Conservation (phyloP, 1,140 invertebrate genomes). For the Drosophila ohnishii region DNA sequence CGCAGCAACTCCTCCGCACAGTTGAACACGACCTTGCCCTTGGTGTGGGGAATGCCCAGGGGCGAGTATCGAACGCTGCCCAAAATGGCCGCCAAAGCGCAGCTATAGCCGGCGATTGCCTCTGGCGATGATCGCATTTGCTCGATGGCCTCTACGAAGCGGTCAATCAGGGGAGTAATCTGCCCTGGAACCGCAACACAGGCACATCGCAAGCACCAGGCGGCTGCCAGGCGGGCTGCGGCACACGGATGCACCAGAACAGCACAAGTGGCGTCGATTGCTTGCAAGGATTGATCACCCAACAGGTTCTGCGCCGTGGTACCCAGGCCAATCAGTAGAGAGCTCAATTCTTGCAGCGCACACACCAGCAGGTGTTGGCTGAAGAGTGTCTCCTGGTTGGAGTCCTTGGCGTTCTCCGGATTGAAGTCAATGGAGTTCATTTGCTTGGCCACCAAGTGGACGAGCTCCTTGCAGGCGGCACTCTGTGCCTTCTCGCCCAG, state of each 20-base stretch:
- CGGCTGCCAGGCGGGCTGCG: conserved; percentile 94
- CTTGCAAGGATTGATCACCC: conserved; percentile 91
- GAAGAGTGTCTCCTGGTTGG: conserved; percentile 94
- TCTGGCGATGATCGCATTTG: conserved; percentile 95
- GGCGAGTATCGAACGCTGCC: conserved; percentile 95
- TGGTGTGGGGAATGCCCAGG: conserved; percentile 97
- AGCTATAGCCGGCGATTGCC: conserved; percentile 96
- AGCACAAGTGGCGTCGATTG: conserved; percentile 85
- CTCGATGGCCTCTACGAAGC: conserved; percentile 93
- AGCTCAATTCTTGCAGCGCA: conserved; percentile 95
- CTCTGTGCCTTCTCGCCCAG: conserved; percentile 98
- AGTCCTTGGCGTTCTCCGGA: conserved; percentile 94
- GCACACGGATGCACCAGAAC: conserved; percentile 95
- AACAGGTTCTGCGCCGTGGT: conserved; percentile 95
- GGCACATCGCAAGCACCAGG: conserved; percentile 96
- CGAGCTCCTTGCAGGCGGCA: conserved; percentile 96
- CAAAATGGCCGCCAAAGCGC: conserved; percentile 95
- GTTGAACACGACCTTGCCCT: conserved; percentile 98
- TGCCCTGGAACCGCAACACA: conserved; percentile 96
- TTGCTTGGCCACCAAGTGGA: conserved; percentile 95
- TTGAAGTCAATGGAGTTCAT: conserved; percentile 97
- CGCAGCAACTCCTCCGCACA: conserved; percentile 98
- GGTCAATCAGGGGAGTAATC: conserved; percentile 95
- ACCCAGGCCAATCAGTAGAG: conserved; percentile 92
- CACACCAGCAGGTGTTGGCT: conserved; percentile 97